phyloP scores from a whole-genome alignment of 2,113 vertebrate genomes.

The Lophura nycthemera region DNA sequence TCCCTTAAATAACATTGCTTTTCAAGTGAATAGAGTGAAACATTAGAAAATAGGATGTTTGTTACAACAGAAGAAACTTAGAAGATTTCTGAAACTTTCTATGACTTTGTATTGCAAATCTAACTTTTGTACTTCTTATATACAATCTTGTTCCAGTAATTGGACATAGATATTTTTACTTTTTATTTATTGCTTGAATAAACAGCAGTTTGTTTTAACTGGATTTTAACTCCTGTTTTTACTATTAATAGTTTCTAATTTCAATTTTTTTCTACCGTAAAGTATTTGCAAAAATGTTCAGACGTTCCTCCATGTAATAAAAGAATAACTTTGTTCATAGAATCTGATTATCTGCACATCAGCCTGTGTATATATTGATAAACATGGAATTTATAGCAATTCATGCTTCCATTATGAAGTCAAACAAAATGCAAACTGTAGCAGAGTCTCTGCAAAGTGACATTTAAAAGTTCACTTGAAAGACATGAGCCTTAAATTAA shows the following conservation, averaged over 20 bases:
- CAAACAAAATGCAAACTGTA: conserved; percentile 83
- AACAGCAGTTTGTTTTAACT: background rate
- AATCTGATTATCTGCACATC: conserved; percentile 46
- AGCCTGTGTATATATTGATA: conserved; percentile 73
- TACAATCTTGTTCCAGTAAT: background rate
- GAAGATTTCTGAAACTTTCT: background rate
- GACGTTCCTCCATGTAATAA: conserved; percentile 62
- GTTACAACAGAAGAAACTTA: background rate
- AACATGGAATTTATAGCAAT: conserved; percentile 84
- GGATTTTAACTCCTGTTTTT: conserved; percentile 4
- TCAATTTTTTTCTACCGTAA: conserved; percentile 26
- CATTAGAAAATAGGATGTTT: background rate
- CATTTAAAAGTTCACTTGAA: conserved; percentile 55
- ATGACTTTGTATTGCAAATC: background rate
- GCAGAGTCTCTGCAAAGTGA: conserved; percentile 61
- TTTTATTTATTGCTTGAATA: background rate
- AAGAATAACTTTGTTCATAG: conserved; percentile 46
- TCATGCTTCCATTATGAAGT: conserved; percentile 84
- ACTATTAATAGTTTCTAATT: background rate
- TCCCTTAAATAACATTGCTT: background rate
- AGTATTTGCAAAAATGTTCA: conserved; percentile 72
- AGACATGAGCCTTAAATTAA: background rate
- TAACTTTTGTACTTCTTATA: background rate
- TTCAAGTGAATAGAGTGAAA: background rate
- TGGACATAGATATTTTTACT: background rate